A percentile compares a stretch with the other conserved stretches of the same genome.
Evolutionary conservation across 2,797 vertebrate genomes (phyloP).

Genomic region (Poecilia picta): DNA sequence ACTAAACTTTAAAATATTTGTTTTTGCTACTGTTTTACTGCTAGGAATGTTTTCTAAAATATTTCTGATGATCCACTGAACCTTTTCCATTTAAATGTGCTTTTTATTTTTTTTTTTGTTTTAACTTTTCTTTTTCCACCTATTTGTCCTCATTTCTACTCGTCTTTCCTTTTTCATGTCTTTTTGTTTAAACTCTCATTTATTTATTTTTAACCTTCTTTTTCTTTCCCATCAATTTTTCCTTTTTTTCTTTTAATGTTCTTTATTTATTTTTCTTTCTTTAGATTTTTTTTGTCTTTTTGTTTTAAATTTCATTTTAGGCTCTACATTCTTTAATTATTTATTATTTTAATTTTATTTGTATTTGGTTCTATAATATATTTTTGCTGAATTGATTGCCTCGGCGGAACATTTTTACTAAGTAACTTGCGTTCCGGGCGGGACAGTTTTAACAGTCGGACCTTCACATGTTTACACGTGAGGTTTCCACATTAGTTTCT

Average conservation of each 20-base stretch:
- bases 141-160: no score
- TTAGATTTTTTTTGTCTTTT: neutral
- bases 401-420: conserved; percentile 41
- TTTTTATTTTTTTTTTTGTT: neutral
- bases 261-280: neutral
- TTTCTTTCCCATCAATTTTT: neutral
- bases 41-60: neutral
- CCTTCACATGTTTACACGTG: conserved; percentile 72
- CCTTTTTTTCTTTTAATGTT: neutral
- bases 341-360: neutral
- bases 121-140: neutral
- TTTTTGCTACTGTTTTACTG: neutral
- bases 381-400: neutral
- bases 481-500: conserved; percentile 10
- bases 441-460: conserved; percentile 47
- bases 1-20: neutral
- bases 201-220: neutral
- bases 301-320: neutral
- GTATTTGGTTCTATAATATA: neutral
- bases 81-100: neutral
- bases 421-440: neutral
- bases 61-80: neutral
- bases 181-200: neutral
- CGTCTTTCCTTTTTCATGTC: neutral
- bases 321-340: neutral